A percentile compares a stretch with the other conserved stretches of the same genome.
phyloP scores from a whole-genome alignment of 2,888 invertebrate species.

The Ormyrus pomaceus region DNA sequence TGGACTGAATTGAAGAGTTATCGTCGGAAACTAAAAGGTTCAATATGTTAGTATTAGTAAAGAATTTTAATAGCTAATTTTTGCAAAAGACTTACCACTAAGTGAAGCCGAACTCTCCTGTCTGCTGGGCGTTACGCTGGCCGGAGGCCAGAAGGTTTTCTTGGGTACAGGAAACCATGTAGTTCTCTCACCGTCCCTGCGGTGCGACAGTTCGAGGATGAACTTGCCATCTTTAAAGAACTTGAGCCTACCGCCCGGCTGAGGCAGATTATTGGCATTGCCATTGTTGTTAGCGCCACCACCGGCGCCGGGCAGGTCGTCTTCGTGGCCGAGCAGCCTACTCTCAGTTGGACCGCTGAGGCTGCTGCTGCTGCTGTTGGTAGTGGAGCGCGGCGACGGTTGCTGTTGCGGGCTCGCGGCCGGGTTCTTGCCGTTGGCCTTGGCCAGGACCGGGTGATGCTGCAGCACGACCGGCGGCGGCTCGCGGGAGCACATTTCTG shows the following conservation, averaged over 20 bases:
- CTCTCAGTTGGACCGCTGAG: background rate
- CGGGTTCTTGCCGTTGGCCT: slow-evolving; percentile 73
- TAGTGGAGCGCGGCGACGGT: slow-evolving; percentile 8
- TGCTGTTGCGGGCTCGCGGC: slow-evolving; percentile 44
- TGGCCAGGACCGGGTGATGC: slow-evolving; percentile 68
- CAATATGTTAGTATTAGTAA: background rate
- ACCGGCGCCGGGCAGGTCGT: slow-evolving; percentile 2
- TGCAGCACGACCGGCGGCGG: slow-evolving; percentile 63
- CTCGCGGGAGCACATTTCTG: slow-evolving; percentile 75
- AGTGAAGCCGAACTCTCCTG: slow-evolving; percentile 88
- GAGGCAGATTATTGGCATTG: slow-evolving; percentile 62
- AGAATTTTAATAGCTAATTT: background rate
- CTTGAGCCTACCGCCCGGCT: slow-evolving; percentile 86
- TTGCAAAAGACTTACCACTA: slow-evolving; percentile 80
- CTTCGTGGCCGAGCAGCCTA: slow-evolving; percentile 28
- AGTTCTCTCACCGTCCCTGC: slow-evolving; percentile 86
- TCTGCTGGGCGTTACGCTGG: slow-evolving; percentile 83
- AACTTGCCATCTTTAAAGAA: slow-evolving; percentile 95
- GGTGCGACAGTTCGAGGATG: slow-evolving; percentile 88
- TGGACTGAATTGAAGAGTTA: slow-evolving; percentile 92
- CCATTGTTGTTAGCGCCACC: background rate
- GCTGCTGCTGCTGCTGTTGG: background rate
- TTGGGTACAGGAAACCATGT: slow-evolving; percentile 94
- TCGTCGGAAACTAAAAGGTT: slow-evolving; percentile 80
- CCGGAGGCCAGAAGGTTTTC: slow-evolving; percentile 91